Conservation (phyloP, 2,113 vertebrate species). For the Arvicanthis niloticus region DNA sequence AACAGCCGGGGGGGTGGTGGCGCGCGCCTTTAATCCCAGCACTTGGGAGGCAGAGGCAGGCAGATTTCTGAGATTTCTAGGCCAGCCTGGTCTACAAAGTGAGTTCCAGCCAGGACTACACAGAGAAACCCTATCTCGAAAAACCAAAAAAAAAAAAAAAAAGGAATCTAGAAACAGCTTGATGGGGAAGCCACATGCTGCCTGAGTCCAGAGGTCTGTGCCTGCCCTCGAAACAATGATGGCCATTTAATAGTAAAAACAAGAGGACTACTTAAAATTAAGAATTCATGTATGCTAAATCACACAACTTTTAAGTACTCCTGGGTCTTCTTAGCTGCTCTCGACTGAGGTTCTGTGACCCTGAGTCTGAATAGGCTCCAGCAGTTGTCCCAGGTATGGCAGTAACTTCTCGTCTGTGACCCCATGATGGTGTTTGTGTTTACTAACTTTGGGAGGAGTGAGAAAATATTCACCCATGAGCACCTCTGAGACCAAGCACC, state of each 20-base stretch:
- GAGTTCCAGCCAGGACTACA: too few species aligned
- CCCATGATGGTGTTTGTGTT: not conserved
- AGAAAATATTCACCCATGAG: not conserved
- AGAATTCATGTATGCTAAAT: not conserved
- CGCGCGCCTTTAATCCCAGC: too few species aligned
- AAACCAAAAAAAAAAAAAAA: too few species aligned
- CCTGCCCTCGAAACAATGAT: not conserved
- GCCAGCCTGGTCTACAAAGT: too few species aligned
- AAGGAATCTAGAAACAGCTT: not conserved
- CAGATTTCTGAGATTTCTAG: too few species aligned
- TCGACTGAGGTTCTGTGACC: not conserved
- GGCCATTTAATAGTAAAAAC: not conserved
- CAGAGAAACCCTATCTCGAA: too few species aligned
- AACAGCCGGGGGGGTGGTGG: too few species aligned
- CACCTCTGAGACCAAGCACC: not conserved
- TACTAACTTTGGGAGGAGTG: not conserved
- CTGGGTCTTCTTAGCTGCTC: not conserved
- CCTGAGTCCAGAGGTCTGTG: not conserved
- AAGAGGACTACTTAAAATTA: not conserved
- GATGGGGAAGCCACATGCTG: not conserved
- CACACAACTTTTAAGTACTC: not conserved
- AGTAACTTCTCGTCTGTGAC: not conserved
- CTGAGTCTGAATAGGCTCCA: not conserved
- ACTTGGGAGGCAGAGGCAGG: too few species aligned
- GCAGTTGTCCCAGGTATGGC: rapidly evolving